These are phyloP conservation scores for Cremastinae sp. DNA, from an alignment of 2,888 invertebrate genomes.

Conservation along the genomic window DNA sequence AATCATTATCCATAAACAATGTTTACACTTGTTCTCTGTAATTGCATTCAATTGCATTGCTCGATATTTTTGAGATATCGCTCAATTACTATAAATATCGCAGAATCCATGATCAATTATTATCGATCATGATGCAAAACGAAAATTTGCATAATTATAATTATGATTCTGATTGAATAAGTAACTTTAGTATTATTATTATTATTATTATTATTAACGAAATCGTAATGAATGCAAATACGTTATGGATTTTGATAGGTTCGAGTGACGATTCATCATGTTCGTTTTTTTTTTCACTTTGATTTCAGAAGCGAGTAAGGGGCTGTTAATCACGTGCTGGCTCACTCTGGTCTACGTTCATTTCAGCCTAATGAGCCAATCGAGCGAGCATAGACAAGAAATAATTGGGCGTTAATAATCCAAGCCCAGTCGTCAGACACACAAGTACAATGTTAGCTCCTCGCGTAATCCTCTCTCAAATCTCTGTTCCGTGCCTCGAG, in stretches of 20 bases:
- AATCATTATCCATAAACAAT: too few species aligned
- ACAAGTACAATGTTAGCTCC: conserved; percentile 40
- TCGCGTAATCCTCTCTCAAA: neutral
- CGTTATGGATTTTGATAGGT: neutral
- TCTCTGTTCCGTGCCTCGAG: conserved; percentile 16
- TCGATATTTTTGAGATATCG: too few species aligned
- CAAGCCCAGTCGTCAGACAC: conserved; percentile 27
- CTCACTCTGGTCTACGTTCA: conserved; percentile 24
- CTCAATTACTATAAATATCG: too few species aligned
- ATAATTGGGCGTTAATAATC: conserved; percentile 58
- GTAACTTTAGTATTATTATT: too few species aligned
- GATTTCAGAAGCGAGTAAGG: conserved; percentile 45
- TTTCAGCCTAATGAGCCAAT: conserved; percentile 11
- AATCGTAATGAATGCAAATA: neutral
- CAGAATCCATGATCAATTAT: too few species aligned
- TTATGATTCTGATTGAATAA: too few species aligned
- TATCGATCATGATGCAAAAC: too few species aligned
- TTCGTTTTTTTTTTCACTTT: conserved; percentile 1
- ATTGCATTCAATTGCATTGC: too few species aligned
- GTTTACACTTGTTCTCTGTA: too few species aligned
- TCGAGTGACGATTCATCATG: neutral
- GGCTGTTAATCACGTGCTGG: conserved; percentile 51
- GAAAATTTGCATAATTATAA: too few species aligned
- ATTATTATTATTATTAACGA: too few species aligned
- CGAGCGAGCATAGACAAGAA: conserved; percentile 40